Evolutionary conservation across 2,113 vertebrate genomes (phyloP), one percentile per base, ranked within the genome.

Genomic region (Callospermophilus lateralis): DNA sequence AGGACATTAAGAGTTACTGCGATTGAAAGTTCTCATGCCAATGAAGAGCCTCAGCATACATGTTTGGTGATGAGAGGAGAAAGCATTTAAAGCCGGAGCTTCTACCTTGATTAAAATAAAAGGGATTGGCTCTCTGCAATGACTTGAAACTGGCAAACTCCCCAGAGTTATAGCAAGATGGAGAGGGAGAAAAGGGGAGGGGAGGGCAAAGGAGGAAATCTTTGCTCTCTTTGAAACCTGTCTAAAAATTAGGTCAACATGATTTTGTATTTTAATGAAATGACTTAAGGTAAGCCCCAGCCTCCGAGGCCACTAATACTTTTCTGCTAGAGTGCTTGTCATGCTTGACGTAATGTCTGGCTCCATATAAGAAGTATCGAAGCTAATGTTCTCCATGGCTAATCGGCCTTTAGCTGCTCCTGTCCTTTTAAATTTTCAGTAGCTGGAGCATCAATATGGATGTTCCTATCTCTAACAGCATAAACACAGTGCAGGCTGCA

Each of bases 11-110:
- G 98, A 98, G 97, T 98, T 98, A 94, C 8, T 96, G 97, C 83
- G 97, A 93, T 94, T 96, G 97, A 98, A 98, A 97, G 97, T 98
- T 96, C 92, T 98, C 90, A 98, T 97, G 97, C 96, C 98, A 98
- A 97, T 92, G 97, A 98, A 98, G 90, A 96, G 26, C 91, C 90
- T 97, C 95, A 6, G 61, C 73, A 93, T 97, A 95, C 95, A 89
- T 55, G 92, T 97, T 96, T 94, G 95, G 96, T 93, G 95, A 95
- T 96, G 83, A 97, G 72, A 17, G 80, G 94, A 96, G 97, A 93
- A 72, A 96, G 30, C 45, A 48, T 96, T 95, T 94, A 95, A 96
- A 97, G 95, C 55, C 24, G 3, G 73, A 88, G 20, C 93, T 96
- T 97, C 98, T 92, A 96, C 94, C 97, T 68, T 94, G 76, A 97